These are phyloP conservation scores for Ametastegia equiseti DNA, from an alignment of 2,888 invertebrate species.

Conservation along the genomic window DNA sequence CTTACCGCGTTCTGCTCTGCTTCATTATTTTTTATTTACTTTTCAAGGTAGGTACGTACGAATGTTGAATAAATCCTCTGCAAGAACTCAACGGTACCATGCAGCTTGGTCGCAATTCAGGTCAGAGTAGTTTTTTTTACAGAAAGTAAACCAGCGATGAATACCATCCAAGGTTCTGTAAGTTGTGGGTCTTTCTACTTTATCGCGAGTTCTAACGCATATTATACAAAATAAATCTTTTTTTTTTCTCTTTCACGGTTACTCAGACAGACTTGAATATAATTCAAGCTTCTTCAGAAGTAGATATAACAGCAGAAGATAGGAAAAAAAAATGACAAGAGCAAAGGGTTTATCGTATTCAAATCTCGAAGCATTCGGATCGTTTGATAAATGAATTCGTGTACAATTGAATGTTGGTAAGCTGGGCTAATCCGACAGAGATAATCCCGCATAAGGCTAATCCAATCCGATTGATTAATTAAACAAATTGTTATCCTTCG, in stretches of 20 bases:
- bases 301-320: not conserved
- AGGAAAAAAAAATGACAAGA: not conserved
- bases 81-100: not conserved
- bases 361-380: not conserved
- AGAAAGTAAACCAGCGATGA: not conserved
- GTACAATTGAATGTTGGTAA: constrained; percentile 17
- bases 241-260: not conserved
- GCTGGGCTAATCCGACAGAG: constrained; percentile 3
- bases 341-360: not conserved
- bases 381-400: constrained; percentile 20
- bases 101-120: not conserved
- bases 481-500: constrained; percentile 11
- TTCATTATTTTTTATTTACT: constrained; percentile 4
- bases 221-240: no score
- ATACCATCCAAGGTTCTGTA: not conserved
- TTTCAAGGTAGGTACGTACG: not conserved
- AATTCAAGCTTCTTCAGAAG: not conserved
- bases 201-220: not conserved
- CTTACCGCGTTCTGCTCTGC: not conserved
- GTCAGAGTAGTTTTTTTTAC: not conserved
- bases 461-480: constrained; percentile 16
- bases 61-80: not conserved
- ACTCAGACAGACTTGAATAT: not conserved
- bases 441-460: constrained; percentile 16
- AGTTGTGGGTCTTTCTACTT: not conserved